Percentiles rank a stretch among this genome's conserved stretches.
phyloP scores from a whole-genome alignment of 1,140 invertebrate genomes.

The Xylocopa sonorina region DNA sequence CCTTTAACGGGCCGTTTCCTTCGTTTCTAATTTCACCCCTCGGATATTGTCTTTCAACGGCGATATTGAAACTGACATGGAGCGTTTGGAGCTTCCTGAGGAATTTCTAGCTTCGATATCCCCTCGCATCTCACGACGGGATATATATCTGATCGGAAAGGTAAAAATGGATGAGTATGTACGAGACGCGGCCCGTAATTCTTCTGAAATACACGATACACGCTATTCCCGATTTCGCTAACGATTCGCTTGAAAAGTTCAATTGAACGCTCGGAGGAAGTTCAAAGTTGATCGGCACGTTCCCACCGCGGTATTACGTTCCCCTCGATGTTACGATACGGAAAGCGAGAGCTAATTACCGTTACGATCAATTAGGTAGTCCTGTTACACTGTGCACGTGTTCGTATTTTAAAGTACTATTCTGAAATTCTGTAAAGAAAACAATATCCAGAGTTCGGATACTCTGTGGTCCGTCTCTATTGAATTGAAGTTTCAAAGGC shows the following conservation, averaged over 20 bases:
- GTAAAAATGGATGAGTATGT: too few relatives aligned
- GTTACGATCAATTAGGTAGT: neutral
- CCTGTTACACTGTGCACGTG: too few relatives aligned
- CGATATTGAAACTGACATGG: slow-evolving; percentile 21
- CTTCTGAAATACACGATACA: neutral
- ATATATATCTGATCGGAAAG: neutral
- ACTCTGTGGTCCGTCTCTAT: too few relatives aligned
- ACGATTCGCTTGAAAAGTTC: slow-evolving; percentile 12
- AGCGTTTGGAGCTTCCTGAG: neutral
- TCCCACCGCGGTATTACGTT: neutral
- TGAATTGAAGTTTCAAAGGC: too few relatives aligned
- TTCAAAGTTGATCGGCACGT: neutral
- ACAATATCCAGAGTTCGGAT: too few relatives aligned
- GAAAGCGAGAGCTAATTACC: slow-evolving; percentile 5
- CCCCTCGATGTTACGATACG: neutral
- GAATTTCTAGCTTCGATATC: neutral
- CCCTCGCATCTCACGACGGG: neutral
- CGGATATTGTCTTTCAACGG: slow-evolving; percentile 19
- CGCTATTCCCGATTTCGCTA: neutral
- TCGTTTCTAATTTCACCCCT: slow-evolving; percentile 15
- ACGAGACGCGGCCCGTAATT: neutral
- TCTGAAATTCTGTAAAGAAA: too few relatives aligned
- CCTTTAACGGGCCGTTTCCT: neutral
- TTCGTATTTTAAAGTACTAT: too few relatives aligned
- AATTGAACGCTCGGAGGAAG: slow-evolving; percentile 14